Evolutionary conservation across 2,888 invertebrate species (phyloP).

Genomic region (Adelphocoris suturalis): DNA sequence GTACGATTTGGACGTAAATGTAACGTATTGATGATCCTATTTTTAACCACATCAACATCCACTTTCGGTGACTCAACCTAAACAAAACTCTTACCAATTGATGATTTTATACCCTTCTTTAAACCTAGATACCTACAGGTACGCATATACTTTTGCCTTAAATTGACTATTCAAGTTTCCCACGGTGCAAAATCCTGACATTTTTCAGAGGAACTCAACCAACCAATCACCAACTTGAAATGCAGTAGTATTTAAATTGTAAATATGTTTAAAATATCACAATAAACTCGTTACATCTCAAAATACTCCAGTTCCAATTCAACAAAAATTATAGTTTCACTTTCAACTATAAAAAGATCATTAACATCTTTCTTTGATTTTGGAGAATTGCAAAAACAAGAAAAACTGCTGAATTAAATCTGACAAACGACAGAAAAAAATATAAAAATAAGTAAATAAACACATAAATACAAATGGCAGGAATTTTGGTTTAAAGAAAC

Average conservation of each 20-base stretch:
- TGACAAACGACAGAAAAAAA: too few species aligned
- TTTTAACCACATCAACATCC: conserved; percentile 4
- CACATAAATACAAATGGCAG: background rate
- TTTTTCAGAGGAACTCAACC: conserved; percentile 36
- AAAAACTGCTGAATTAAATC: too few species aligned
- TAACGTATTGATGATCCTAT: background rate
- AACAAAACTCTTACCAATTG: background rate
- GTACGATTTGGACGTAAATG: too few species aligned
- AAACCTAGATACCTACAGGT: background rate
- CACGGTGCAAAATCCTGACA: conserved; percentile 1
- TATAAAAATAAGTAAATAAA: too few species aligned
- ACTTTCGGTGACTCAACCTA: background rate
- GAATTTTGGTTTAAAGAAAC: background rate
- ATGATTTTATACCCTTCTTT: background rate
- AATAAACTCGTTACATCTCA: conserved; percentile 35
- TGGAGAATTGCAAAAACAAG: too few species aligned
- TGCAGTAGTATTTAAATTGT: conserved; percentile 40
- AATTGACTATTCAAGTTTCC: conserved; percentile 17
- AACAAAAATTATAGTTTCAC: background rate
- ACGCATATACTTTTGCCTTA: background rate
- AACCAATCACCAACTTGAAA: conserved; percentile 16
- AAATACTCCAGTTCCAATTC: conserved; percentile 31
- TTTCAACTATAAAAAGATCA: too few species aligned
- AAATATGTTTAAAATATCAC: conserved; percentile 38
- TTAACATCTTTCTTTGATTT: too few species aligned